Evolutionary conservation across 2,888 invertebrate genomes (phyloP).

Genomic region (Lamellibrachia satsuma): DNA sequence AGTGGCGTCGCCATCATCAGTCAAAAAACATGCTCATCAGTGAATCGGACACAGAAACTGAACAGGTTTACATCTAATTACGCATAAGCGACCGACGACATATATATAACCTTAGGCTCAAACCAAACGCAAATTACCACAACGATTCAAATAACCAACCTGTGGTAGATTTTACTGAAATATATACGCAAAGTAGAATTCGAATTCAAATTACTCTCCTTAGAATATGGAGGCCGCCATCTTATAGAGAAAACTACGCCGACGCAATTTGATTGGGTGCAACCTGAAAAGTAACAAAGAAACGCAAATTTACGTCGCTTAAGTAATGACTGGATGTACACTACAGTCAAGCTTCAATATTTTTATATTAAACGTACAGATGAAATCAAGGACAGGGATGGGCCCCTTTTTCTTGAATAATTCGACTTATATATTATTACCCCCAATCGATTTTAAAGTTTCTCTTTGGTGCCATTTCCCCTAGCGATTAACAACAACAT

Average conservation of each 20-base stretch:
- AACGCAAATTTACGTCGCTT: background rate
- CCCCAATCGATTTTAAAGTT: background rate
- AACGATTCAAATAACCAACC: background rate
- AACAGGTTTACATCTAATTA: background rate
- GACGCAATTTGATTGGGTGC: constrained; percentile 17
- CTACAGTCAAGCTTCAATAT: background rate
- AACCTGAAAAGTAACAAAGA: constrained; percentile 5
- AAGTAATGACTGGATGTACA: background rate
- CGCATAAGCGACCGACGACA: background rate
- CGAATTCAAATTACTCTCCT: constrained; percentile 26
- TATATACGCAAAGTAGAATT: constrained; percentile 26
- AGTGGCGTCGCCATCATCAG: constrained; percentile 17
- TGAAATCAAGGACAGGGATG: background rate
- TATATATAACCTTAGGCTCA: background rate
- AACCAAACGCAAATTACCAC: background rate
- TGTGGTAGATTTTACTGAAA: constrained; percentile 7
- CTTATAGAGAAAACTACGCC: constrained; percentile 24
- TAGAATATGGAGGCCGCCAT: constrained; percentile 33
- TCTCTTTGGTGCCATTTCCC: background rate
- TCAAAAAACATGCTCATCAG: constrained; percentile 8
- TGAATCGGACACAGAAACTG: background rate
- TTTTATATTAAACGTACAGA: background rate
- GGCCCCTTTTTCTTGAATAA: background rate
- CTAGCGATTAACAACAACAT: constrained; percentile 10
- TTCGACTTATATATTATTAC: background rate